Base-by-base conservation (phyloP, 1,140 invertebrate genomes). In the Medauroidea extradentata region DNA sequence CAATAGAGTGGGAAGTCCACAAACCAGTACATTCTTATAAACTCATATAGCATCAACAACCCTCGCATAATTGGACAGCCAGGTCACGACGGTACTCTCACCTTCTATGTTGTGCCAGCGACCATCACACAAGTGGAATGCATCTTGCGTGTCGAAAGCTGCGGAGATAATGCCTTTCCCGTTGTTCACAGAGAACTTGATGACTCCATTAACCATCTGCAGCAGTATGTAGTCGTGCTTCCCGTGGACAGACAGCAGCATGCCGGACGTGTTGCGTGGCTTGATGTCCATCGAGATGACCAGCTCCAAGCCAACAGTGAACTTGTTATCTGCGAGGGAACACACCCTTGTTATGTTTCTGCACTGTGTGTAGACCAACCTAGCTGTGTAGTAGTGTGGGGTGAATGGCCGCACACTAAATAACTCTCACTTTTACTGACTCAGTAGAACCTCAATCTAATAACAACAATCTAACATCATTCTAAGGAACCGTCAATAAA, bases 81-180 rank as follows among this genome's bases (percentile, higher is more conserved):
- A n/a, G n/a, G n/a, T n/a, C n/a, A 4, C 29, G 29, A 34, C 29
- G 29, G 29, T 4, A 51, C 63, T 63, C 71, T 75, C 73, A 94
- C 92, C 89, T 80, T 86, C 79, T 66, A 97, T 89, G 14, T 78
- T 87, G 70, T 98, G 95, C 94, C 95, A 98, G 25, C 92, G 79
- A 29, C 96, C 95, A 78, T 99, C 93, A 72, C 96, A 98, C 16
- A 85, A 65, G 42, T 71, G 69, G 70, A 87, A 84, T 27, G 85
- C 81, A n/a, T 82, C 77, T 18, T 81, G 77, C 3, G 91, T 83
- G 19, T 79, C 83, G 70, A 87, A 94, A 1, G 78, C 83, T 1
- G 92, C 84, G 2, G 83, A 82, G 61, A 94, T 88, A 0, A 85
- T 82, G 5, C 91, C 93, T 54, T 82, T 84, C 16, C 91, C 90